Base-by-base conservation (phyloP, 2,888 invertebrate species). In the Caenorhabditis afra region DNA sequence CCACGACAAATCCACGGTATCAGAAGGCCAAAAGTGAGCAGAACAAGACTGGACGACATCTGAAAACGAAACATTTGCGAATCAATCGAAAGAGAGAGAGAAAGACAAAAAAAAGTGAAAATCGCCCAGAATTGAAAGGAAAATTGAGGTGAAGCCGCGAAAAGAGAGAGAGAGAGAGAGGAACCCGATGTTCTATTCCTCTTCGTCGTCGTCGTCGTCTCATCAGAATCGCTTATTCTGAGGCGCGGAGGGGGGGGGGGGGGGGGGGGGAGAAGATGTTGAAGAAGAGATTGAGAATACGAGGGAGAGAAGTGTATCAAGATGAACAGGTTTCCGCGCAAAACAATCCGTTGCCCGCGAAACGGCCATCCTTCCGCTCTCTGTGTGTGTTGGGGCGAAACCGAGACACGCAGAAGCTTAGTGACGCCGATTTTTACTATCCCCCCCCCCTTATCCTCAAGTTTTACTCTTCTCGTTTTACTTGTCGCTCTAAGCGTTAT, bases 311-410 rank as follows among this genome's bases (percentile, higher is more conserved):
- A 70, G 61, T 70, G 70, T 70, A 70, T 70, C 70, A 70, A 41
- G 35, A 22, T 44, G 58, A 70, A 70, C 70, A 70, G 70, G 70
- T 70, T 70, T 70, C 52, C 52, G 35, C 70, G 45, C 70, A 70
- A 70, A 70, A 61, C 70, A 70, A 61, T 61, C 52, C 68, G 58
- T 47, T 70, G 70, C 70, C 70, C 61, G 70, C 70, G 44, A 70
- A 70, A 61, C 61, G 70, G 70, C 70, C 70, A 61, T 70, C 61
- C 49, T 22, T 50, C 23, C 41, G 44, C n/a, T 29, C 41, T 37
- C 39, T 39, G 22, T 58, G 45, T 37, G 23, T 14, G 23, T 23
- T 4, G 8, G 3, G 52, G 35, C 7, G 49, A 50, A 12, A 14
- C 47, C 8, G n/a, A 53, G 53, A 53, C 23, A 8, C 52, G n/a